Evolutionary conservation across 2,888 invertebrate species (phyloP).

Genomic region (Camponotus fellah): DNA sequence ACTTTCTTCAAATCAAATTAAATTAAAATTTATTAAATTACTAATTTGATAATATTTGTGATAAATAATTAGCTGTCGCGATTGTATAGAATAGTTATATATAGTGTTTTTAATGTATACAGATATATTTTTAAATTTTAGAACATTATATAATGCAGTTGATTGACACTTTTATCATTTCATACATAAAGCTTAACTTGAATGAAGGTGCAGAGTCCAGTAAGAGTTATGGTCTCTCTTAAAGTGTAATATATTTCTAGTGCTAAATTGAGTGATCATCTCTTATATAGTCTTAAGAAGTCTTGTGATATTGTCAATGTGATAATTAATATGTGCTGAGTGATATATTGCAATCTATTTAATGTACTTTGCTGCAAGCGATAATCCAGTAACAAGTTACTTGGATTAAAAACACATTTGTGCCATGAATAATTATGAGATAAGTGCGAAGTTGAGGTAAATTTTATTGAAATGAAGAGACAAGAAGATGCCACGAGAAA

Average conservation of each 20-base stretch:
- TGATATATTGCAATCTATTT: slow-evolving; percentile 27
- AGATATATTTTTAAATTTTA: slow-evolving; percentile 19
- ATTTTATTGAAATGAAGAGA: slow-evolving; percentile 38
- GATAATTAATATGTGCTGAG: slow-evolving; percentile 40
- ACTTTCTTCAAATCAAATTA: not conserved
- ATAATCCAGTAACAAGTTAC: slow-evolving; percentile 35
- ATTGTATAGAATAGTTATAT: slow-evolving; percentile 17
- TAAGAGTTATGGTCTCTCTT: slow-evolving; percentile 8
- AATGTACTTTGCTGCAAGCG: slow-evolving; percentile 21
- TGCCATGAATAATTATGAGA: slow-evolving; percentile 26
- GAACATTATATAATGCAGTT: slow-evolving; percentile 1
- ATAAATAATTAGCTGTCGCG: slow-evolving; percentile 4
- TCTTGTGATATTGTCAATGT: slow-evolving; percentile 16
- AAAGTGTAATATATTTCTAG: slow-evolving; percentile 22
- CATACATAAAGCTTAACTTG: slow-evolving; percentile 41
- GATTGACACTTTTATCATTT: slow-evolving; percentile 58
- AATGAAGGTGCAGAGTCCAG: slow-evolving; percentile 27
- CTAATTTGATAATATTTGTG: slow-evolving; percentile 28
- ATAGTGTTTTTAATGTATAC: not conserved
- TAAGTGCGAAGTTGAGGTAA: slow-evolving; percentile 33
- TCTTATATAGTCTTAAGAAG: not conserved
- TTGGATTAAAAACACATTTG: slow-evolving; percentile 32
- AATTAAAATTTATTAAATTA: slow-evolving; percentile 1
- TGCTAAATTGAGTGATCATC: slow-evolving; percentile 28
- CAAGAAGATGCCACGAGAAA: slow-evolving; percentile 24